A percentile compares a stretch with the other conserved stretches of the same genome.
These are phyloP conservation scores for Nysson spinosus DNA, from an alignment of 2,888 invertebrate genomes.

Conservation along the genomic window DNA sequence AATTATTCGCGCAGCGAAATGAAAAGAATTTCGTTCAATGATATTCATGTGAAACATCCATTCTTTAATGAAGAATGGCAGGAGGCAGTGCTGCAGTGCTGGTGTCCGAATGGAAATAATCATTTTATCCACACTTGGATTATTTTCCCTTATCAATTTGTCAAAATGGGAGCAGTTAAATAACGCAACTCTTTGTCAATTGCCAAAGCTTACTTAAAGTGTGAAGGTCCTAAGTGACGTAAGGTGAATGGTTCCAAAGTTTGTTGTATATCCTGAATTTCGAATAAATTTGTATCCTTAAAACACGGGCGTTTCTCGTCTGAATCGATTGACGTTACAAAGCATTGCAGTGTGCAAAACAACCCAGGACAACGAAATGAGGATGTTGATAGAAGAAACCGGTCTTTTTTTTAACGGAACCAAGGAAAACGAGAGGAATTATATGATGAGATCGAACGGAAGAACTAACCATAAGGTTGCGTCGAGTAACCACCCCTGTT, in stretches of 20 bases:
- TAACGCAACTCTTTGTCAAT: constrained; percentile 18
- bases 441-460: constrained; percentile 39
- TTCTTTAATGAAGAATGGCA: constrained; percentile 49
- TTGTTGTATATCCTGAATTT: too few species aligned
- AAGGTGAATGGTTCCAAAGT: too few species aligned
- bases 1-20: background rate
- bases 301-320: constrained; percentile 52
- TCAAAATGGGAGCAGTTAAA: background rate
- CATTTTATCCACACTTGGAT: constrained; percentile 10
- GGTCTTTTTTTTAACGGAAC: constrained; percentile 4
- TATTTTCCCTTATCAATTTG: constrained; percentile 6
- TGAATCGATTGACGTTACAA: constrained; percentile 47
- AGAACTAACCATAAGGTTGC: constrained; percentile 72
- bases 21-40: background rate
- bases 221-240: too few species aligned
- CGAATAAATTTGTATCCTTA: background rate
- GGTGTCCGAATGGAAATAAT: constrained; percentile 31
- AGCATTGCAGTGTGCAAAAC: constrained; percentile 36
- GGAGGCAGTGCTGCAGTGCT: constrained; percentile 65
- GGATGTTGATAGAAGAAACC: constrained; percentile 1
- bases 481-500: constrained; percentile 70
- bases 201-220: too few species aligned
- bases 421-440: constrained; percentile 23
- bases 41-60: constrained; percentile 23
- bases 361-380: constrained; percentile 22